A percentile compares a stretch with the other conserved stretches of the same genome.
Evolutionary conservation across 2,888 invertebrate species (phyloP).

Genomic region (Lepidocyrtoides sp.): DNA sequence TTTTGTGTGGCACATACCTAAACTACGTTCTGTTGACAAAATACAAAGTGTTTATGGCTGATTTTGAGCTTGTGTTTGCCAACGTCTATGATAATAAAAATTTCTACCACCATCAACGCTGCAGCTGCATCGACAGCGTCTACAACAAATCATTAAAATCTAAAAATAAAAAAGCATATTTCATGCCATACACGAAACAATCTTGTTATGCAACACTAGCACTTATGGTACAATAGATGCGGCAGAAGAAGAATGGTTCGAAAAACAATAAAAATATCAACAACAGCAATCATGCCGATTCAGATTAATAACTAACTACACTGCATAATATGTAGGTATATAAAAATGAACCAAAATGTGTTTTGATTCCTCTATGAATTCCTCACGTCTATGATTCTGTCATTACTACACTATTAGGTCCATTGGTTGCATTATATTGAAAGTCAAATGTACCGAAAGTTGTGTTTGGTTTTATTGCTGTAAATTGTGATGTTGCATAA

Average conservation of each 20-base stretch:
- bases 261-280: conserved; percentile 40
- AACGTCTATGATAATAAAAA: neutral
- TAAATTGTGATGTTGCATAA: conserved; percentile 11
- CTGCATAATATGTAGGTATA: no score
- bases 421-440: neutral
- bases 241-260: neutral
- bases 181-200: conserved; percentile 27
- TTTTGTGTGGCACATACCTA: no score
- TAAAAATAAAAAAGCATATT: conserved; percentile 37
- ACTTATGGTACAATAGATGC: neutral
- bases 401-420: neutral
- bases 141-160: conserved; percentile 33
- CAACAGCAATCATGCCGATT: neutral
- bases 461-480: neutral
- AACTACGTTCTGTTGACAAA: neutral
- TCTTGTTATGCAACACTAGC: conserved; percentile 14
- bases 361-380: neutral
- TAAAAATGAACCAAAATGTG: neutral
- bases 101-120: neutral
- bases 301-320: conserved; percentile 11
- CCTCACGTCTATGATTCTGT: neutral
- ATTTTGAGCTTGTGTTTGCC: neutral
- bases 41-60: neutral
- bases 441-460: neutral
- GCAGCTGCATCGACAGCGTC: neutral